A percentile compares a stretch with the other conserved stretches of the same genome.
These are phyloP conservation scores for Characodon lateralis DNA, from an alignment of 2,797 vertebrate species.

Conservation along the genomic window DNA sequence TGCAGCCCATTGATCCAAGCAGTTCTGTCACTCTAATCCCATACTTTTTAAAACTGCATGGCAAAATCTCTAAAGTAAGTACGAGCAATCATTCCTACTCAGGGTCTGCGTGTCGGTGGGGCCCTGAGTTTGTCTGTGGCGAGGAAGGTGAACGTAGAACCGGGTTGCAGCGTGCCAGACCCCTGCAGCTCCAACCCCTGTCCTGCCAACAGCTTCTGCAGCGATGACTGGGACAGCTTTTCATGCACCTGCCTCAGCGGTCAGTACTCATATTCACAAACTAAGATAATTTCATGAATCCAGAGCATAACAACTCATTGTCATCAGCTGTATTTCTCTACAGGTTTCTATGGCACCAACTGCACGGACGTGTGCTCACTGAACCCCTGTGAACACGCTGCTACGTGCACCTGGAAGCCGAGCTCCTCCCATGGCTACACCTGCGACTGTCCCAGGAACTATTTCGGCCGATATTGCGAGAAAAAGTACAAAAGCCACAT, in stretches of 20 bases:
- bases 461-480: conserved; percentile 93
- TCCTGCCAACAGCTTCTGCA: conserved; percentile 90
- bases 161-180: conserved; percentile 87
- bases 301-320: neutral
- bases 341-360: conserved; percentile 90
- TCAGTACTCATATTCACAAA: conserved; percentile 50
- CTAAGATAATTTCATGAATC: neutral
- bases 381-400: conserved; percentile 91
- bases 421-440: conserved; percentile 83
- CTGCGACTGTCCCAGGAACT: conserved; percentile 88
- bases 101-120: conserved; percentile 88
- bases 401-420: conserved; percentile 82
- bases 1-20: neutral
- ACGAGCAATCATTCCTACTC: conserved; percentile 13
- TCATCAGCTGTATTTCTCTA: neutral
- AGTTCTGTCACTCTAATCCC: neutral
- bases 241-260: conserved; percentile 91
- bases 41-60: neutral
- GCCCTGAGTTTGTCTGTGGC: conserved; percentile 83
- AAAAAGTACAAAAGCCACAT: conserved; percentile 79
- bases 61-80: neutral
- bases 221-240: conserved; percentile 89
- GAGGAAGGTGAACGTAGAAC: conserved; percentile 84
- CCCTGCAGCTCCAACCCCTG: conserved; percentile 90
- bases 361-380: conserved; percentile 89